Evolutionary conservation across 2,113 vertebrate genomes (phyloP).

Genomic region (Nothobranchius furzeri): DNA sequence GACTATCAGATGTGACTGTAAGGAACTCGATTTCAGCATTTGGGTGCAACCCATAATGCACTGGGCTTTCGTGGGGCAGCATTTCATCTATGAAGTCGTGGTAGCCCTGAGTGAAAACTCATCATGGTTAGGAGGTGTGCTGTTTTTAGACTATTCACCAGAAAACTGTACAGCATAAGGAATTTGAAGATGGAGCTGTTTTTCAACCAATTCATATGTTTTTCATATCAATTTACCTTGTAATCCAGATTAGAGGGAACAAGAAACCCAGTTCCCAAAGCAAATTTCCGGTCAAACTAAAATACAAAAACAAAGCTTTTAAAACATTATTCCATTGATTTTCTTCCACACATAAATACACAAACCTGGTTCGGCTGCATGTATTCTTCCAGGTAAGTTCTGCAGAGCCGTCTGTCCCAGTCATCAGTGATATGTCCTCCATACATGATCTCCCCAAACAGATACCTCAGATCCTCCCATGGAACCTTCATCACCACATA

Average conservation of each 20-base stretch:
- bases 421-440: constrained; percentile 86
- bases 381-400: constrained; percentile 84
- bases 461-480: constrained; percentile 84
- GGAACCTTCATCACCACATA: constrained; percentile 71
- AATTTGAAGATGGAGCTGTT: neutral
- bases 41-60: constrained; percentile 77
- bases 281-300: constrained; percentile 80
- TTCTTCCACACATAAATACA: neutral
- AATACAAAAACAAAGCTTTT: neutral
- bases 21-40: constrained; percentile 82
- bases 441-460: constrained; percentile 88
- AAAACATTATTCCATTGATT: neutral
- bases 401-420: constrained; percentile 84
- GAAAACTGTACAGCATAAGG: neutral
- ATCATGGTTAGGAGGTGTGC: too few species aligned
- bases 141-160: neutral
- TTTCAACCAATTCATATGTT: too few species aligned
- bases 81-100: constrained; percentile 80
- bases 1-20: constrained; percentile 78
- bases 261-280: constrained; percentile 77
- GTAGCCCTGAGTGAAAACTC: constrained; percentile 68
- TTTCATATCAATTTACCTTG: constrained; percentile 49
- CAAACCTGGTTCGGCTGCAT: constrained; percentile 84
- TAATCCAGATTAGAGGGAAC: constrained; percentile 82
- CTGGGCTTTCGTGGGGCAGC: constrained; percentile 76